Base-by-base conservation (phyloP, 2,797 vertebrate species). In the Anolis apletophallus region DNA sequence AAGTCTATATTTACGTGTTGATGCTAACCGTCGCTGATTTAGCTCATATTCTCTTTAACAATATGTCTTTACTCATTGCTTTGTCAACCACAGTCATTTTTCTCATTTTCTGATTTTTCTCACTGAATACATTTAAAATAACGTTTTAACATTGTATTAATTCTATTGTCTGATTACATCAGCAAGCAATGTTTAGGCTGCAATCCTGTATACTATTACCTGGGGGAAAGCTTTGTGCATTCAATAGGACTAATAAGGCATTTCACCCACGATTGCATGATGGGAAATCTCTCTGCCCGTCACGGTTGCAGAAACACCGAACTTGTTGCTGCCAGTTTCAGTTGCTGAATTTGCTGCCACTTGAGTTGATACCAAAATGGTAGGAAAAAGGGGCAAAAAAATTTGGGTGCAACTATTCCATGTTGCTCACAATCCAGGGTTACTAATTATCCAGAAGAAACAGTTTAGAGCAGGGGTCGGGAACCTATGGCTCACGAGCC, bases 11-110 rank as follows among this genome's bases (percentile, higher is more conserved):
- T 86, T 86, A 36, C 50, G 61, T 2, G 14, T 3, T 8, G 71
- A 5, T 50, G 21, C 46, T 91, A 88, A 80, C 85, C 72, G 23
- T 2, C 76, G 19, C 19, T 81, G 77, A 40, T 92, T 87, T 85
- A 68, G 54, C 29, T 91, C 90, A 73, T 34, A 76, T 78, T 23
- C 85, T 57, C n/a, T 12, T 11, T 81, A 89, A 16, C 32, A 86
- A 67, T 87, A 17, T 86, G 84, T 34, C n/a, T 88, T 81, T 77
- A 84, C 29, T 3, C 19, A 32, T 57, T 40, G n/a, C n/a, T n/a
- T n/a, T n/a, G n/a, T n/a, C n/a, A n/a, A n/a, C n/a, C n/a, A n/a
- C n/a, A n/a, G n/a, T n/a, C n/a, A n/a, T n/a, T n/a, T n/a, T n/a
- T n/a, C n/a, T n/a, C n/a, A n/a, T n/a, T n/a, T n/a, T n/a, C n/a